A percentile compares a stretch with the other conserved stretches of the same genome.
Evolutionary conservation across 2,797 vertebrate genomes (phyloP).

Genomic region (Spea hammondii): DNA sequence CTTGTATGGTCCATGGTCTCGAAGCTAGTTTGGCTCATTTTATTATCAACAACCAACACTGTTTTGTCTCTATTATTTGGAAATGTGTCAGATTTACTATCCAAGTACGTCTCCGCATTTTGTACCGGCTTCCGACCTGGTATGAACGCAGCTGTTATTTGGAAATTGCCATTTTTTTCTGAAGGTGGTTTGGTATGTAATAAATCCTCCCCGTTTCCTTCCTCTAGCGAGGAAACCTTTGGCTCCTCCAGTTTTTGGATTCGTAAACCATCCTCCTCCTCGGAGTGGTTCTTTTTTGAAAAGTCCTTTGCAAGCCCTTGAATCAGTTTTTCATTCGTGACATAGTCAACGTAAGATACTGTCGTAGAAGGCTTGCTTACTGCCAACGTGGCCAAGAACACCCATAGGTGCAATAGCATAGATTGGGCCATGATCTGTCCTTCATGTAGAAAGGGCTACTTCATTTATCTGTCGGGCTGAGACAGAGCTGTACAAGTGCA

Average conservation of each 20-base stretch:
- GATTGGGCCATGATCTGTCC: conserved; percentile 25
- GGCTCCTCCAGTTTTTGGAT: background rate
- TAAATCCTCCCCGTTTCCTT: conserved; percentile 6
- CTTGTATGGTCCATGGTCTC: background rate
- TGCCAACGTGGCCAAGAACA: background rate
- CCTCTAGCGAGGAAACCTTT: background rate
- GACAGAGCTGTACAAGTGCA: background rate
- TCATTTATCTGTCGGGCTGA: conserved; percentile 19
- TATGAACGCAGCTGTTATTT: conserved; percentile 11
- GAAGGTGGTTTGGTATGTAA: conserved; percentile 11
- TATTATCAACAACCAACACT: background rate
- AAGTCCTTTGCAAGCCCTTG: background rate
- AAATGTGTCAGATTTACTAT: conserved; percentile 21
- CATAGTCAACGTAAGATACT: conserved; percentile 3
- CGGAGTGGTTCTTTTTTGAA: conserved; percentile 10
- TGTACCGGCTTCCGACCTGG: conserved; percentile 3
- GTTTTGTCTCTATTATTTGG: background rate
- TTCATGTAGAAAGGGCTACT: background rate
- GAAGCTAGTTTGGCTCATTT: conserved; percentile 1
- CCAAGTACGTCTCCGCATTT: conserved; percentile 6
- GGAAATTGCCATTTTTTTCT: conserved; percentile 5
- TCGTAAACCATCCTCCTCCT: background rate
- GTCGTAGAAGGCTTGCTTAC: conserved; percentile 9
- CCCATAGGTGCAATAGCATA: background rate
- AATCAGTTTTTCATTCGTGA: background rate